Conservation (phyloP, 1,140 invertebrate species). For the Hypothenemus hampei region DNA sequence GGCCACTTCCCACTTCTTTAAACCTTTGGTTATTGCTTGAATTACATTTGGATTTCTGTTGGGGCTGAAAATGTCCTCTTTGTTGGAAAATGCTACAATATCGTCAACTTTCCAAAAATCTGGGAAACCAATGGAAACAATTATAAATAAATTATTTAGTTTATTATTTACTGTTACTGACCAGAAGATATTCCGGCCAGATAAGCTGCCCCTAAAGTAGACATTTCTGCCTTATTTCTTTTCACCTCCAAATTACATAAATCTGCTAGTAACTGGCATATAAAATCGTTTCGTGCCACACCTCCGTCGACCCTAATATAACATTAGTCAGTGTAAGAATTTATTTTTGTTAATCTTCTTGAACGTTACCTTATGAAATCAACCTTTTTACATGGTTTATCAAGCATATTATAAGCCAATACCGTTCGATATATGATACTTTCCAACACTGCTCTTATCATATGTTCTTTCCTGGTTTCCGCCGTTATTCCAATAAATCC, state of each 20-base stretch:
- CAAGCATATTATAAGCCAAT: conserved; percentile 66
- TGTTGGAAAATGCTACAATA: too few species aligned
- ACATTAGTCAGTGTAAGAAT: background rate
- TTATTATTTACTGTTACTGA: conserved; percentile 38
- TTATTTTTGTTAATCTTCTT: too few species aligned
- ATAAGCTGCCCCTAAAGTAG: conserved; percentile 73
- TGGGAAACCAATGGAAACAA: too few species aligned
- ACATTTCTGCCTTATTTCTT: conserved; percentile 66
- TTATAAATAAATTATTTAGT: too few species aligned
- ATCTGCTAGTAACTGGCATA: conserved; percentile 82
- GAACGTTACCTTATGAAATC: conserved; percentile 1
- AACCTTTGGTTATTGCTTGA: background rate
- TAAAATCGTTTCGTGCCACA: conserved; percentile 85
- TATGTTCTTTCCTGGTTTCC: conserved; percentile 69
- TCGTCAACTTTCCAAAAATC: too few species aligned
- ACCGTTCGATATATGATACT: conserved; percentile 80
- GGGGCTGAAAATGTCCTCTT: too few species aligned
- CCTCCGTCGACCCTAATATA: conserved; percentile 82
- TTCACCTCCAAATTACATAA: conserved; percentile 69
- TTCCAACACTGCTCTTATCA: conserved; percentile 80
- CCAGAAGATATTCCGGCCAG: conserved; percentile 75
- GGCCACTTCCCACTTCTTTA: background rate
- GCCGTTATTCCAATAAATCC: conserved; percentile 83
- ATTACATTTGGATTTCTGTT: background rate
- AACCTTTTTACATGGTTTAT: conserved; percentile 56